Percentiles rank a stretch among this genome's conserved stretches.
Evolutionary conservation across 1,140 invertebrate species (phyloP).

Genomic region (Choristoneura fumiferana): DNA sequence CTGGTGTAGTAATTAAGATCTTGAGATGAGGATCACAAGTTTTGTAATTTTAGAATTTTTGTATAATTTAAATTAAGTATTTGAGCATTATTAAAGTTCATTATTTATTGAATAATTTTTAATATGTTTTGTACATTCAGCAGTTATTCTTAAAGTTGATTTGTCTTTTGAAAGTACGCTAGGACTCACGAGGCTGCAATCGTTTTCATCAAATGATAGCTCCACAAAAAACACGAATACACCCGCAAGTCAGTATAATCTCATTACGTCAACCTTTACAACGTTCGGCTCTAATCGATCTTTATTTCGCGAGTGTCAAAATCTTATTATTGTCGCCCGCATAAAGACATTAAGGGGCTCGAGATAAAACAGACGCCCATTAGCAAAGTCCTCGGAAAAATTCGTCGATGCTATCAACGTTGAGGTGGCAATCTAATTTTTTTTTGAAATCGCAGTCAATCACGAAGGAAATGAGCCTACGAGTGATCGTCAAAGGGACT

Average conservation of each 20-base stretch:
- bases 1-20: no score
- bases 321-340: constrained; percentile 72
- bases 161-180: no score
- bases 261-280: constrained; percentile 7
- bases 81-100: no score
- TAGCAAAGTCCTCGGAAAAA: constrained; percentile 63
- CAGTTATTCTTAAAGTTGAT: no score
- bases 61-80: no score
- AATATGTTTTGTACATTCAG: no score
- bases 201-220: no score
- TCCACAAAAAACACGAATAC: no score
- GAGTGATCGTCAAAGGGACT: constrained; percentile 55
- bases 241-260: constrained; percentile 2
- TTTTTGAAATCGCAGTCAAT: constrained; percentile 60
- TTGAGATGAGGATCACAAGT: no score
- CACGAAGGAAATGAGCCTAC: constrained; percentile 69
- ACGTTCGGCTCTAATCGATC: constrained; percentile 31
- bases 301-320: constrained; percentile 68
- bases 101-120: no score
- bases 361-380: constrained; percentile 76
- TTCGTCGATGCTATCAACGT: constrained; percentile 60
- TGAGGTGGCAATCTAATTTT: constrained; percentile 75
- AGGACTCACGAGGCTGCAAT: no score
- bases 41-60: no score
- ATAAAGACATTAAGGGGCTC: constrained; percentile 68